These are phyloP conservation scores for Tupaia tana DNA, from an alignment of 2,113 vertebrate species.

Conservation along the genomic window DNA sequence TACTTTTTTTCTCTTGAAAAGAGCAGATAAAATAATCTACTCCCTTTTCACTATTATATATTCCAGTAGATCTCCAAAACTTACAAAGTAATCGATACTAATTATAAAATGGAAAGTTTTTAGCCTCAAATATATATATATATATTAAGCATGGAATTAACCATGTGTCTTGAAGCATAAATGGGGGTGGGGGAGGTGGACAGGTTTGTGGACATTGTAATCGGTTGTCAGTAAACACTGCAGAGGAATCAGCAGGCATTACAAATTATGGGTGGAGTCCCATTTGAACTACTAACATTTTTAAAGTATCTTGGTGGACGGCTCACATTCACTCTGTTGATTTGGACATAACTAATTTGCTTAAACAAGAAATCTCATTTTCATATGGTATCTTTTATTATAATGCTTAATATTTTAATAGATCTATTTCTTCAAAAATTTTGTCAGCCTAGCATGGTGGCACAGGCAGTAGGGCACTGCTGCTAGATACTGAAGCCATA, in stretches of 20 bases:
- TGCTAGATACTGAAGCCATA: no score
- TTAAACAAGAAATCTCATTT: conserved; percentile 5
- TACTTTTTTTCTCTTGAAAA: neutral
- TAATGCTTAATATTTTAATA: neutral
- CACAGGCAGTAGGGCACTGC: no score
- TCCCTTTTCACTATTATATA: neutral
- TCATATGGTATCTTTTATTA: neutral
- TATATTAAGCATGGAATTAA: neutral
- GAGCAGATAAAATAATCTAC: neutral
- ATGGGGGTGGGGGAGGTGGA: neutral
- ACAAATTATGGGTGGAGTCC: neutral
- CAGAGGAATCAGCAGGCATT: neutral
- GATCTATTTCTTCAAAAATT: conserved; percentile 6
- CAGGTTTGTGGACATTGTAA: neutral
- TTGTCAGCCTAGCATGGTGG: no score
- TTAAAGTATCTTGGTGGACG: neutral
- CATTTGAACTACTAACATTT: conserved; percentile 19
- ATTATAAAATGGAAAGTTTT: conserved; percentile 8
- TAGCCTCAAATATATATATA: conserved; percentile 10
- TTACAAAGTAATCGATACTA: conserved; percentile 44
- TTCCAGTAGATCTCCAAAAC: neutral
- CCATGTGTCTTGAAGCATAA: conserved; percentile 5
- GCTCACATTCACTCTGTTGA: neutral
- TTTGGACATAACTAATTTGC: conserved; percentile 11
- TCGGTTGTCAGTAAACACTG: neutral